Conservation (phyloP, 2,113 vertebrate genomes). For the Hippocampus barbouri region DNA sequence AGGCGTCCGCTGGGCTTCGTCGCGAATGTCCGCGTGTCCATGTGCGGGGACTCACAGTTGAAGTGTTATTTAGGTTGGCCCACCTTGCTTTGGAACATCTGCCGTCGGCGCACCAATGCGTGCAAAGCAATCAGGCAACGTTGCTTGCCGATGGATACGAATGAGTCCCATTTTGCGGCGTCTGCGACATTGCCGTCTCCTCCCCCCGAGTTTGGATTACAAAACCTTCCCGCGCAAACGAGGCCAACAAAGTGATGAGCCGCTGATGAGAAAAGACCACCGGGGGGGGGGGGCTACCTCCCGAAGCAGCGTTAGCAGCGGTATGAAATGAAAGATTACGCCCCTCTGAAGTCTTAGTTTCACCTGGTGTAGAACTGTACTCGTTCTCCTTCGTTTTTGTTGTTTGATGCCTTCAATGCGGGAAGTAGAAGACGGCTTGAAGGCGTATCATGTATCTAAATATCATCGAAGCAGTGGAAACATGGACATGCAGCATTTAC, state of each 20-base stretch:
- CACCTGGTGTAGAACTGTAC: no score
- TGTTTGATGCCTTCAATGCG: no score
- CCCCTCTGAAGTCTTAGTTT: no score
- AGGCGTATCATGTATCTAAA: no score
- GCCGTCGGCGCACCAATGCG: background rate
- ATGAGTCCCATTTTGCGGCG: background rate
- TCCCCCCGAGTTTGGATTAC: background rate
- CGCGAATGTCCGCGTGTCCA: conserved; percentile 1
- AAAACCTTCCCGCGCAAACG: background rate
- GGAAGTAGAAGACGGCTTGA: no score
- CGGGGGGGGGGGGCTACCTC: background rate
- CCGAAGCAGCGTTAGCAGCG: no score
- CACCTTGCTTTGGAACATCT: background rate
- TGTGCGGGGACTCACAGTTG: background rate
- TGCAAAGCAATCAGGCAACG: background rate
- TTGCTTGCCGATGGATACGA: background rate
- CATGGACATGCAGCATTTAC: no score
- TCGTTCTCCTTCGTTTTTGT: no score
- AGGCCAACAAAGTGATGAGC: conserved; percentile 5
- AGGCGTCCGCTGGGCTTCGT: no score
- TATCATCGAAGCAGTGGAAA: no score
- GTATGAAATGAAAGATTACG: no score
- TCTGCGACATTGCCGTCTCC: background rate
- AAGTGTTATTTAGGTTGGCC: background rate
- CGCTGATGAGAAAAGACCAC: background rate